Percentiles rank a stretch among this genome's conserved stretches.
phyloP scores from a whole-genome alignment of 2,113 vertebrate species.

The cat (Felis catus) region F.catus_Fca126_mat1.0 CM031412.1:236880501-236881000 shows the following conservation, averaged over 20 bases:
- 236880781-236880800: background rate
- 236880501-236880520: background rate
- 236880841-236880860: background rate
- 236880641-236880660: background rate
- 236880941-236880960: accelerated
- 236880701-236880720: background rate
- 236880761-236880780: background rate
- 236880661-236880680: accelerated
- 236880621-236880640: background rate
- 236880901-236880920: background rate
- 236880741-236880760: background rate
- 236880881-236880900: background rate
- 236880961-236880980: accelerated
- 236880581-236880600: background rate
- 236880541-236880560: background rate
- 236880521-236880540: background rate
- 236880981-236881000: accelerated
- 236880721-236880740: accelerated
- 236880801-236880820: accelerated
- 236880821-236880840: too few relatives aligned
- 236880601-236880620: too few relatives aligned
- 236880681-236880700: accelerated
- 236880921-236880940: background rate
- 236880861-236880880: too few relatives aligned
- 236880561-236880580: background rate